These are phyloP conservation scores for Diarsia brunnea DNA, from an alignment of 2,888 invertebrate species.

Conservation along the genomic window DNA sequence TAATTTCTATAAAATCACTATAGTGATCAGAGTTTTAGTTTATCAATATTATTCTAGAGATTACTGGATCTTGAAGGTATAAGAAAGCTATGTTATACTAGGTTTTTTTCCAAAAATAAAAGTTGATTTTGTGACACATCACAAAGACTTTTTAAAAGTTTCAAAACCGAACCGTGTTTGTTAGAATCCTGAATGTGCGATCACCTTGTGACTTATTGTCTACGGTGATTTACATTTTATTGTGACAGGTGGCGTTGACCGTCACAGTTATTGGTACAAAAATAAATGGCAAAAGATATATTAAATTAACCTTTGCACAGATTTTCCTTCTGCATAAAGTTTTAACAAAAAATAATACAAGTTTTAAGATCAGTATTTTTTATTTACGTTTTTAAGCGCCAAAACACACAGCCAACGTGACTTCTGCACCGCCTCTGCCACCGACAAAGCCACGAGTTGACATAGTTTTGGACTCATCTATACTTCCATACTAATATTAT, in stretches of 20 bases:
- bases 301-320: not conserved
- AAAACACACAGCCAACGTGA: not conserved
- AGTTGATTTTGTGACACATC: not conserved
- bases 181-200: not conserved
- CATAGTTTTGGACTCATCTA: not conserved
- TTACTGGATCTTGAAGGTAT: not conserved
- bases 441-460: not conserved
- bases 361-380: not conserved
- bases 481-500: too few species aligned
- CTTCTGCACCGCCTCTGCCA: not conserved
- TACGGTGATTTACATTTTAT: not conserved
- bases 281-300: not conserved
- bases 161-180: not conserved
- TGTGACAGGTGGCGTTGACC: slow-evolving; percentile 28
- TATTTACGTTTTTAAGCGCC: not conserved
- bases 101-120: not conserved
- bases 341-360: not conserved
- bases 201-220: not conserved
- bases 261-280: not conserved
- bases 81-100: not conserved
- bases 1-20: not conserved
- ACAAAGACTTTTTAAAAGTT: not conserved
- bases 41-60: not conserved
- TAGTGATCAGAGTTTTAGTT: not conserved
- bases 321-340: not conserved